Conservation (phyloP, 30 jellyfish, hydroid and myxozoan species). For the Cassiopea andromeda region DNA sequence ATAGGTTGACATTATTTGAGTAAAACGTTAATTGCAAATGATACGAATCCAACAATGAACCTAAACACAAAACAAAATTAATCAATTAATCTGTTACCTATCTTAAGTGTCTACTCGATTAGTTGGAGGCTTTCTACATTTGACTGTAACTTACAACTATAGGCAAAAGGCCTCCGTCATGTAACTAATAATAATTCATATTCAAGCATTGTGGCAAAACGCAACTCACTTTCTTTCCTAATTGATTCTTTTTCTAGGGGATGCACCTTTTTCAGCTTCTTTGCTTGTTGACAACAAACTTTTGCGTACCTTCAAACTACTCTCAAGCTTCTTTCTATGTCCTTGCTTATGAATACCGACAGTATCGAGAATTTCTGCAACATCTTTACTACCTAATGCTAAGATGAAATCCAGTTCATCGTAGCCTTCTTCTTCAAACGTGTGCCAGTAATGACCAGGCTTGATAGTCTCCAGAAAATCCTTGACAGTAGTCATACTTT, state of each 20-base stretch:
- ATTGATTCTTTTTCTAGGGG: not conserved
- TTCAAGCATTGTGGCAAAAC: not conserved
- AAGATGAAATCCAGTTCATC: conserved; percentile 30
- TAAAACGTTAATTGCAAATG: not conserved
- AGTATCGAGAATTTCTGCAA: not conserved
- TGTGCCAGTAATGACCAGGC: conserved; percentile 28
- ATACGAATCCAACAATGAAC: not conserved
- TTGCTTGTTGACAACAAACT: not conserved
- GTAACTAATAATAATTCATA: not conserved
- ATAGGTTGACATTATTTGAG: not conserved
- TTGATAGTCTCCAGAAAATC: conserved; percentile 9
- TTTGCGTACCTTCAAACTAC: not conserved
- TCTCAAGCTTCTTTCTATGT: not conserved
- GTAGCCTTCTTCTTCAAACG: conserved; percentile 22
- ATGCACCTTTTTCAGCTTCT: not conserved
- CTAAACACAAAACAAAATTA: not conserved
- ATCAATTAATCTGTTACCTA: too few relatives aligned
- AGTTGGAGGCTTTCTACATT: not conserved
- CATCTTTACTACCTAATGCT: conserved; percentile 17
- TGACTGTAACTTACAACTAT: not conserved
- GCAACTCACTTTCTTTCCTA: not conserved
- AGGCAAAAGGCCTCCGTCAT: not conserved
- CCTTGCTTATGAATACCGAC: conserved; percentile 10
- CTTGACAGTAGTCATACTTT: conserved; percentile 22
- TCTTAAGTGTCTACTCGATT: not conserved